These are phyloP conservation scores for Drosophila ezoana DNA, from an alignment of 2,888 invertebrate species.

Conservation along the genomic window DNA sequence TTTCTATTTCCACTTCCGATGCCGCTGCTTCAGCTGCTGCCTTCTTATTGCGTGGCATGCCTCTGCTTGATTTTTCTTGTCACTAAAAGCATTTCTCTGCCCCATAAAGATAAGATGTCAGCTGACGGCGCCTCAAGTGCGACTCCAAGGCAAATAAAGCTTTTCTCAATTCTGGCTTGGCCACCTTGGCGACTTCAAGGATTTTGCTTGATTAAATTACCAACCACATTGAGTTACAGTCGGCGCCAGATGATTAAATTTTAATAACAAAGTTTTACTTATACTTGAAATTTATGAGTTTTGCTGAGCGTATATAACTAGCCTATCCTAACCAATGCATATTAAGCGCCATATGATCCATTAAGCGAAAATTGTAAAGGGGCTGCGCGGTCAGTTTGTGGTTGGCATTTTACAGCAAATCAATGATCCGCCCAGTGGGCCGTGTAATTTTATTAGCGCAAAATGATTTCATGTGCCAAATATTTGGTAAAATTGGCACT, in stretches of 20 bases:
- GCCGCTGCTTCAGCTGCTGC: conserved; percentile 14
- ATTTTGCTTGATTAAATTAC: conserved; percentile 10
- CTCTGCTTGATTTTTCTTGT: conserved; percentile 6
- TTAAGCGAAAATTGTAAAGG: conserved; percentile 35
- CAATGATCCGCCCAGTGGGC: conserved; percentile 63
- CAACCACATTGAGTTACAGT: too few species aligned
- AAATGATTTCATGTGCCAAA: conserved; percentile 80
- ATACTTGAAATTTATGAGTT: conserved; percentile 22
- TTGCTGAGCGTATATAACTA: conserved; percentile 12
- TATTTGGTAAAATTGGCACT: conserved; percentile 70
- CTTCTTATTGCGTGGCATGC: conserved; percentile 31
- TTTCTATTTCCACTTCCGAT: conserved; percentile 38
- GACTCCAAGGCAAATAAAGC: conserved; percentile 1
- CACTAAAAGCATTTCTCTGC: conserved; percentile 21
- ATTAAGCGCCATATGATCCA: conserved; percentile 35
- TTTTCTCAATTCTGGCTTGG: too few species aligned
- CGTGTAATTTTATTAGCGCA: conserved; percentile 72
- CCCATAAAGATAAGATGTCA: conserved; percentile 13
- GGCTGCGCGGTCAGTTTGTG: conserved; percentile 45
- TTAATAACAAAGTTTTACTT: conserved; percentile 14
- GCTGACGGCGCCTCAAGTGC: conserved; percentile 22
- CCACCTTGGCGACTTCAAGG: background rate
- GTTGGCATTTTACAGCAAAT: conserved; percentile 71
- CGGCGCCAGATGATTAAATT: conserved; percentile 6
- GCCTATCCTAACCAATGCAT: conserved; percentile 29